Evolutionary conservation across 1,140 invertebrate species (phyloP).

Genomic region (Papilio glaucus): DNA sequence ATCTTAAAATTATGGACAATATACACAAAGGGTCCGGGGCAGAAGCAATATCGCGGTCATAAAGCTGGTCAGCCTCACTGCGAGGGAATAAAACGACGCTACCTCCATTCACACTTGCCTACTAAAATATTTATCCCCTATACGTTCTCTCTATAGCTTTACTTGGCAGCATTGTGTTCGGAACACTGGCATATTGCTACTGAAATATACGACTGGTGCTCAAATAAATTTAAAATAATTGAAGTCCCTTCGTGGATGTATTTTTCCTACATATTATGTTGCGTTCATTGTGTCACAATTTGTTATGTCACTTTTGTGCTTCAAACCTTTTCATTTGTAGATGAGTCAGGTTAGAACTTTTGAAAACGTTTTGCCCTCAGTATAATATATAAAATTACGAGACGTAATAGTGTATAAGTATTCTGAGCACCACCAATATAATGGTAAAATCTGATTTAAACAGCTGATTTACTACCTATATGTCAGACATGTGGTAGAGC

Average conservation of each 20-base stretch:
- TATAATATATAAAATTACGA: conserved; percentile 3
- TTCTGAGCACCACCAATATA: background rate
- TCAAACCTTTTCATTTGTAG: conserved; percentile 6
- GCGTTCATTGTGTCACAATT: conserved; percentile 22
- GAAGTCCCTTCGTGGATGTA: conserved; percentile 23
- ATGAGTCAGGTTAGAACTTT: background rate
- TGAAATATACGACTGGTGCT: conserved; percentile 39
- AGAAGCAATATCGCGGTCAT: conserved; percentile 61
- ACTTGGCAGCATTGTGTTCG: conserved; percentile 45
- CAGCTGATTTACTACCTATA: background rate
- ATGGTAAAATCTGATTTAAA: background rate
- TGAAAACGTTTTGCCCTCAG: background rate
- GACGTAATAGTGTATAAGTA: background rate
- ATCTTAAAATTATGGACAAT: conserved; percentile 41
- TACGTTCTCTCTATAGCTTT: conserved; percentile 35
- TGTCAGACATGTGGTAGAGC: background rate
- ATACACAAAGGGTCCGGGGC: conserved; percentile 48
- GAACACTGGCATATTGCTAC: conserved; percentile 54
- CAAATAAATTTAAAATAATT: conserved; percentile 39
- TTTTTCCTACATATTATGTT: conserved; percentile 34
- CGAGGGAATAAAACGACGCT: conserved; percentile 56
- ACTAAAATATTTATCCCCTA: conserved; percentile 69
- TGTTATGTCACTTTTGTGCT: conserved; percentile 34
- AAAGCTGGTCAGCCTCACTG: conserved; percentile 60
- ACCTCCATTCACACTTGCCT: conserved; percentile 70